Conservation (phyloP, 1,140 invertebrate species). For the Drosophila nigromelanica region DNA sequence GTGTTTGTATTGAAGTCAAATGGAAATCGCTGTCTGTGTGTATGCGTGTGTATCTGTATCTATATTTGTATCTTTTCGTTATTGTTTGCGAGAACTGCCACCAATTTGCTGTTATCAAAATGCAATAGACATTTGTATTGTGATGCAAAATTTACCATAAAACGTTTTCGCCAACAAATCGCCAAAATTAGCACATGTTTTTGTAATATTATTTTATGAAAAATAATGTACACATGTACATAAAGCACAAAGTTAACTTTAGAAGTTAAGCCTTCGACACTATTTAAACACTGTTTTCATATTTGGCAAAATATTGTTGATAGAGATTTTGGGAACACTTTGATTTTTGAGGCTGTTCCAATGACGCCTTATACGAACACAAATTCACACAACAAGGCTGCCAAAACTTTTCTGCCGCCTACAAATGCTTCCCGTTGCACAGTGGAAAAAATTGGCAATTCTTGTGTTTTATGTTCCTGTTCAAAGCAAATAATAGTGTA, state of each 20-base stretch:
- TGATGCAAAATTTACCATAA: slow-evolving; percentile 2
- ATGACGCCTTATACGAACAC: slow-evolving; percentile 4
- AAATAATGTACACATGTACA: background rate
- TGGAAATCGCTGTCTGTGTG: slow-evolving; percentile 16
- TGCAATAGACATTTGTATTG: slow-evolving; percentile 71
- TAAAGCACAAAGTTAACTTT: too few relatives aligned
- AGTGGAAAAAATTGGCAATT: background rate
- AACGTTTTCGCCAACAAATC: slow-evolving; percentile 1
- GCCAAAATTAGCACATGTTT: background rate
- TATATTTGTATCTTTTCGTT: slow-evolving; percentile 18
- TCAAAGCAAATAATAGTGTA: too few relatives aligned
- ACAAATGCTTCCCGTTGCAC: background rate
- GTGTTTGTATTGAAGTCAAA: slow-evolving; percentile 38
- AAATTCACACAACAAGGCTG: slow-evolving; percentile 13
- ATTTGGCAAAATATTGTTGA: background rate
- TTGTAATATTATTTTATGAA: background rate
- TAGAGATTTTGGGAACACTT: background rate
- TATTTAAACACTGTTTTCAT: background rate
- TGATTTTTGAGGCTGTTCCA: background rate
- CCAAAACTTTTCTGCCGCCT: slow-evolving; percentile 12
- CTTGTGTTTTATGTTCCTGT: too few relatives aligned
- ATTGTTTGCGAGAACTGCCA: slow-evolving; percentile 5
- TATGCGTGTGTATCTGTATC: background rate
- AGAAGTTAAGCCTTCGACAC: too few relatives aligned
- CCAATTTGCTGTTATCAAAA: slow-evolving; percentile 63